A percentile compares a stretch with the other conserved stretches of the same genome.
These are phyloP conservation scores for Littorina saxatilis DNA, from an alignment of 1,140 invertebrate species.

Conservation along the genomic window DNA sequence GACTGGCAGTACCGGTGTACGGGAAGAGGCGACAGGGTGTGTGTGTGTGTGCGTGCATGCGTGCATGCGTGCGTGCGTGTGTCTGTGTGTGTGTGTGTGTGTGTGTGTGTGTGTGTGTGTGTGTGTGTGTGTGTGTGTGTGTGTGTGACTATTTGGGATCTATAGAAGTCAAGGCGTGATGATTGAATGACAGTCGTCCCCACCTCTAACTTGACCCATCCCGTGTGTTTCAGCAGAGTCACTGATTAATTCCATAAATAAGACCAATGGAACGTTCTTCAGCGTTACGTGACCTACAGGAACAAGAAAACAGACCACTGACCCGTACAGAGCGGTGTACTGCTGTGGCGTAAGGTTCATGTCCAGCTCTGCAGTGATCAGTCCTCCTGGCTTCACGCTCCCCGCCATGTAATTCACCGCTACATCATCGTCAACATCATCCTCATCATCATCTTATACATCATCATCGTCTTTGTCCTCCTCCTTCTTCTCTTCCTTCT, in stretches of 20 bases:
- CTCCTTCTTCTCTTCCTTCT: too few relatives aligned
- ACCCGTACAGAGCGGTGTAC: background rate
- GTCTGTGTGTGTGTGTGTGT: background rate
- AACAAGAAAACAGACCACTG: too few relatives aligned
- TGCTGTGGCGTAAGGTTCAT: conserved; percentile 28
- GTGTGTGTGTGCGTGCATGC: background rate
- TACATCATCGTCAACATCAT: background rate
- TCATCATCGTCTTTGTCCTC: too few relatives aligned
- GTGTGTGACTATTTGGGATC: background rate
- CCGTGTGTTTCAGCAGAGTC: too few relatives aligned
- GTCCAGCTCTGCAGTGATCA: conserved; percentile 25
- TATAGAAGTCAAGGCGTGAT: too few relatives aligned
- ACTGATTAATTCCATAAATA: too few relatives aligned
- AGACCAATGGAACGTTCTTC: too few relatives aligned
- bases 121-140: background rate
- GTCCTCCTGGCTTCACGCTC: background rate
- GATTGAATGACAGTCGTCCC: too few relatives aligned
- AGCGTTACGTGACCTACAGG: too few relatives aligned
- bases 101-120: background rate
- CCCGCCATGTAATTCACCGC: background rate
- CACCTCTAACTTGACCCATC: too few relatives aligned
- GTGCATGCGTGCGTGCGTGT: too few relatives aligned
- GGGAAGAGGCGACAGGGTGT: background rate
- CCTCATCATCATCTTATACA: background rate
- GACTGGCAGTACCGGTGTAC: background rate